phyloP scores from a whole-genome alignment of 1,140 invertebrate species.

The Watersipora subatra region DNA sequence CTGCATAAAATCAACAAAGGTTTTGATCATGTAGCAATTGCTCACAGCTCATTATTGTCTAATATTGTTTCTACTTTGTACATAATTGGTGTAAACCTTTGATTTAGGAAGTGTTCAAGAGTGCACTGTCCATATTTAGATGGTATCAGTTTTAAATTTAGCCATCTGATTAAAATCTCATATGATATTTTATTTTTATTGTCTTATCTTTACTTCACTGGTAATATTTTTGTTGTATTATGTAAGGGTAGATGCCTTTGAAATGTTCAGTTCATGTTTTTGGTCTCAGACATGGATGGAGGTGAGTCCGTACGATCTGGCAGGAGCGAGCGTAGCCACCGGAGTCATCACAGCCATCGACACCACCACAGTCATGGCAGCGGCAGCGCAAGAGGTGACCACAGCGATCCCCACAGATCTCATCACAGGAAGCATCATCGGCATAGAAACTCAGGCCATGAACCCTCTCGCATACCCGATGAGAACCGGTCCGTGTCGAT shows the following conservation, averaged over 20 bases:
- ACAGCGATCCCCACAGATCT: slow-evolving; percentile 4
- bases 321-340: slow-evolving; percentile 33
- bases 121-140: too few species aligned
- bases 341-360: slow-evolving; percentile 25
- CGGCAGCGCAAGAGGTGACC: background rate
- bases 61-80: too few species aligned
- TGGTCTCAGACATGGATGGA: slow-evolving; percentile 24
- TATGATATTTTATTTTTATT: background rate
- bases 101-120: too few species aligned
- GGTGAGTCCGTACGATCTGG: slow-evolving; percentile 35
- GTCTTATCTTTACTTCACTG: background rate
- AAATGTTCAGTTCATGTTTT: background rate
- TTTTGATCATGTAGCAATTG: too few species aligned
- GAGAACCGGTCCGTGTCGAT: slow-evolving; percentile 32
- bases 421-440: slow-evolving; percentile 12
- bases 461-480: slow-evolving; percentile 14
- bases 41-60: too few species aligned
- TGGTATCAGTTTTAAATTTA: background rate
- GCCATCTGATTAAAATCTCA: background rate
- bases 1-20: too few species aligned
- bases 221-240: background rate
- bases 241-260: background rate
- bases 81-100: too few species aligned
- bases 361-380: slow-evolving; percentile 15
- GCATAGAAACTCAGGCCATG: slow-evolving; percentile 12